These are phyloP conservation scores for Lates japonicus DNA, from an alignment of 2,797 vertebrate genomes.

Conservation along the genomic window DNA sequence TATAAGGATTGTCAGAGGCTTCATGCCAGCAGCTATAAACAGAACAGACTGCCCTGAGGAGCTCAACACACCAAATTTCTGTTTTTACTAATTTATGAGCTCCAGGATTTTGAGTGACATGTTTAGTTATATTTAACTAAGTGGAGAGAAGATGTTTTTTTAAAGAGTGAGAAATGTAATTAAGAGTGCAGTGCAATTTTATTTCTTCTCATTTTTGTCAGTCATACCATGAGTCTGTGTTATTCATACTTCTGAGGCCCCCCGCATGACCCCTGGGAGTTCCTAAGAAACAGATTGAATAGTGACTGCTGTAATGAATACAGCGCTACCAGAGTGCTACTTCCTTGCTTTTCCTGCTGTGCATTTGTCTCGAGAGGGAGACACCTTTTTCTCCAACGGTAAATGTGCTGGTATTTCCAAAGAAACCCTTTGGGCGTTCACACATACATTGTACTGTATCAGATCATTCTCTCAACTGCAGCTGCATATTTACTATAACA, in stretches of 20 bases:
- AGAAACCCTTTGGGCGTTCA: constrained; percentile 22
- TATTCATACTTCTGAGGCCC: background rate
- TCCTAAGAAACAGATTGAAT: background rate
- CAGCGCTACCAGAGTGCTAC: background rate
- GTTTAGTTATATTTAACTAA: constrained; percentile 7
- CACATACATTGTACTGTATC: constrained; percentile 15
- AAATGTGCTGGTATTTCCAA: constrained; percentile 10
- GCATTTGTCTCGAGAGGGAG: background rate
- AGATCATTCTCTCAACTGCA: constrained; percentile 5
- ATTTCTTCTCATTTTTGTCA: background rate
- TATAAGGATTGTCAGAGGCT: background rate
- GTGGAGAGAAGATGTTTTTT: background rate
- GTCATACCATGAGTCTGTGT: background rate
- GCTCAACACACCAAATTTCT: background rate
- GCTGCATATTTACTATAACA: constrained; percentile 9
- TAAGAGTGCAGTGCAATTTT: background rate
- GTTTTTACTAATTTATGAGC: constrained; percentile 3
- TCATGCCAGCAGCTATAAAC: background rate
- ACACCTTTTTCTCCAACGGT: constrained; percentile 25
- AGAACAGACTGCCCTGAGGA: background rate
- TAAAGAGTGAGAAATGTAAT: background rate
- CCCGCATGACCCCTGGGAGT: constrained; percentile 4
- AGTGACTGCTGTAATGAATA: constrained; percentile 10
- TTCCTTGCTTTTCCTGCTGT: constrained; percentile 1
- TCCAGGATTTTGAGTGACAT: constrained; percentile 12